phyloP scores from a whole-genome alignment of 2,113 vertebrate species.

The Capreolus pygargus region DNA sequence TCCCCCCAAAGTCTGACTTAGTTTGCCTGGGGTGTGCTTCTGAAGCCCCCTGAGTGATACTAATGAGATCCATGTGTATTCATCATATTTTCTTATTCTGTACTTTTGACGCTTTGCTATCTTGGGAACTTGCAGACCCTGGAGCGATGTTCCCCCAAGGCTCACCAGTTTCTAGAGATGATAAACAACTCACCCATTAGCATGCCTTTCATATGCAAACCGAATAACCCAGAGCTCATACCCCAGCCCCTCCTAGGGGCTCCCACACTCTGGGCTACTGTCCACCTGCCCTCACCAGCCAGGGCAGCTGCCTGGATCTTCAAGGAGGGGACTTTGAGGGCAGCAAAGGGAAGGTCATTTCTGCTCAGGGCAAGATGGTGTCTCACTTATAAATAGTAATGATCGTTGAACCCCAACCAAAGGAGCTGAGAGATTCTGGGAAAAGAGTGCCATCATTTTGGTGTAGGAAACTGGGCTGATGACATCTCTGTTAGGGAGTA shows the following conservation, averaged over 20 bases:
- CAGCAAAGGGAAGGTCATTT: not conserved
- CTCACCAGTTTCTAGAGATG: not conserved
- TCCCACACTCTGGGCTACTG: no score
- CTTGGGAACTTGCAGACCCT: not conserved
- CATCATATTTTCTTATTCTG: not conserved
- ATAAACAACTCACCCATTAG: not conserved
- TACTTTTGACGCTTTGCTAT: not conserved
- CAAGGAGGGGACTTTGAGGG: not conserved
- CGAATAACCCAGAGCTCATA: not conserved
- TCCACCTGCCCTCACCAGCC: no score
- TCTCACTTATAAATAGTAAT: not conserved
- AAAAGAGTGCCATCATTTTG: not conserved
- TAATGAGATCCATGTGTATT: not conserved
- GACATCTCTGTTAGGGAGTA: not conserved
- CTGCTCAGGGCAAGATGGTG: not conserved
- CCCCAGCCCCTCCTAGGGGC: rapidly evolving
- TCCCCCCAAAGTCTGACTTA: not conserved
- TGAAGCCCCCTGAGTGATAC: not conserved
- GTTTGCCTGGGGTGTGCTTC: not conserved
- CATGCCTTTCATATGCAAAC: not conserved
- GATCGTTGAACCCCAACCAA: not conserved
- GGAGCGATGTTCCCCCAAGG: not conserved
- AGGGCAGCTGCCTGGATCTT: not conserved
- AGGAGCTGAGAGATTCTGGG: not conserved
- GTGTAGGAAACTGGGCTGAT: not conserved